phyloP scores from a whole-genome alignment of 1,140 invertebrate genomes.

The Panagrolaimus sp. region DNA sequence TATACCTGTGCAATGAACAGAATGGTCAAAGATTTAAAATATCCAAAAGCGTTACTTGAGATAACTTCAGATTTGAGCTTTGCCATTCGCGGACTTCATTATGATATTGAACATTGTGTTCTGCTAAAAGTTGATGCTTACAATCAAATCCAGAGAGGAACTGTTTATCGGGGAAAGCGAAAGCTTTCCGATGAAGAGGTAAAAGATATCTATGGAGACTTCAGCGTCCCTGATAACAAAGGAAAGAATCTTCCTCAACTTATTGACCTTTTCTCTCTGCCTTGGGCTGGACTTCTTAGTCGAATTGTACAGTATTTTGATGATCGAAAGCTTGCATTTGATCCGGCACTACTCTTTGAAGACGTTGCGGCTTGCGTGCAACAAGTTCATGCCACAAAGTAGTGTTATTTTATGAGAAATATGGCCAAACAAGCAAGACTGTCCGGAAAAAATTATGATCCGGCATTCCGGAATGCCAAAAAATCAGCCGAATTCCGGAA shows the following conservation, averaged over 20 bases:
- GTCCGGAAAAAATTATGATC: no score
- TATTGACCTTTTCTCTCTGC: conserved; percentile 91
- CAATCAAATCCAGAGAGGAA: conserved; percentile 87
- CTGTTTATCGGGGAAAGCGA: conserved; percentile 78
- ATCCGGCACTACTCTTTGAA: conserved; percentile 87
- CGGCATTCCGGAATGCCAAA: no score
- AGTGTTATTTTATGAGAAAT: no score
- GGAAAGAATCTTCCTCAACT: conserved; percentile 64
- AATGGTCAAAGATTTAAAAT: conserved; percentile 84
- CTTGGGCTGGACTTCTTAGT: conserved; percentile 85
- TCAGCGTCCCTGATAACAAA: conserved; percentile 60
- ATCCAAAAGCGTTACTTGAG: conserved; percentile 76
- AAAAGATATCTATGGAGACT: conserved; percentile 74
- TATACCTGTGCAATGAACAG: conserved; percentile 82
- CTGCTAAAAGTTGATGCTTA: conserved; percentile 91
- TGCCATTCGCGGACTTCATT: conserved; percentile 86
- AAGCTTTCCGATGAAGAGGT: conserved; percentile 79
- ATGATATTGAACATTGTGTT: conserved; percentile 90
- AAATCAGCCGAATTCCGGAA: no score
- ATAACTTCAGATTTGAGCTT: conserved; percentile 81
- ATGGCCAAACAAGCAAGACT: no score
- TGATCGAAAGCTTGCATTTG: conserved; percentile 80
- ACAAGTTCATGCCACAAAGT: conserved; percentile 79
- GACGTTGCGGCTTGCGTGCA: conserved; percentile 73
- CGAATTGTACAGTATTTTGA: conserved; percentile 89